Evolutionary conservation across 2,797 vertebrate species (phyloP), one percentile per base, ranked within the genome.

Genomic region (Pteropus rufus): DNA sequence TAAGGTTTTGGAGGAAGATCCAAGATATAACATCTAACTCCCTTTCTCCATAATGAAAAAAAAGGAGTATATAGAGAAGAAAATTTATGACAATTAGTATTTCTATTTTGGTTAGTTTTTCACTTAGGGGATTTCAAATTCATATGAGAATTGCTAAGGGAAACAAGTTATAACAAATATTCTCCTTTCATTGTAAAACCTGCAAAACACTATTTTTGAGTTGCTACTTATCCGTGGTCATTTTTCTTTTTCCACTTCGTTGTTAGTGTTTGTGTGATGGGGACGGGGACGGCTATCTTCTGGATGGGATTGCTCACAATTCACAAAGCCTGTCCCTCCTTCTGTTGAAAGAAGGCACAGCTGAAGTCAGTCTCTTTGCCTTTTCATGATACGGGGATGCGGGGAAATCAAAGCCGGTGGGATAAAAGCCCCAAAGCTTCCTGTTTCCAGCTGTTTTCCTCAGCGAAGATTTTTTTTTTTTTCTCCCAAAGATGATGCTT

Each of bases 371-470:
- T 90, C 97, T 92, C 97, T 94, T 92, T 97, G 97, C 97, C 93
- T 96, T 98, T 98, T 98, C 92, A 83, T 97, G 98, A 97, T 97
- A 93, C 0, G 77, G 97, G 97, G 91, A 96, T 95, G 94, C 11
- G 39, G 96, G 95, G 93, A 85, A 97, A 98, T 98, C 98, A 98
- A 98, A 98, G 98, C 95, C 82, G 67, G 82, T 93, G 81, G 98
- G 98, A 98, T 98, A 97, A 98, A 98, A 98, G 98, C 97, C 83
- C 97, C 88, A 96, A 81, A 98, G 97, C 98, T 98, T 98, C 98
- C 98, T 98, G 97, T 97, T 98, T 98, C 98, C 98, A 98, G 98
- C 98, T 98, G 98, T 98, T 98, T 98, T 97, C 97, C 95, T 98
- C 96, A 75, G 97, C 93, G 91, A 94, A 97, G 97, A 52, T 69